These are phyloP conservation scores for Lepidurus arcticus DNA, from an alignment of 1,140 invertebrate genomes.

Conservation along the genomic window DNA sequence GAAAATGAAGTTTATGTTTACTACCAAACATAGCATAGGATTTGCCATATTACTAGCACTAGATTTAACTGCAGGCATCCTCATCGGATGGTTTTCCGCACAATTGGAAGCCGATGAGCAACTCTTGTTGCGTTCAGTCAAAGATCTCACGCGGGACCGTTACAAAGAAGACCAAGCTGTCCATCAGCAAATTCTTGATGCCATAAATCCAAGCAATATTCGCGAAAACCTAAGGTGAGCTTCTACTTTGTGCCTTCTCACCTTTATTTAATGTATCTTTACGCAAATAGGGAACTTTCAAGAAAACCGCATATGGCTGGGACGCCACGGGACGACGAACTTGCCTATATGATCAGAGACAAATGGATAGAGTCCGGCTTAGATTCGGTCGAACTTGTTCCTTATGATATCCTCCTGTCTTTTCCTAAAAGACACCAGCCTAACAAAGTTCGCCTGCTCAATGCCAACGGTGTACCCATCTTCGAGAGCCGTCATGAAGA, in stretches of 20 bases:
- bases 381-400: slow-evolving; percentile 30
- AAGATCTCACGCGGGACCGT: slow-evolving; percentile 6
- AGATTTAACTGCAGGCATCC: background rate
- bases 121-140: background rate
- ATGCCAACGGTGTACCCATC: background rate
- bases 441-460: slow-evolving; percentile 30
- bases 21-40: background rate
- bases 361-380: slow-evolving; percentile 22
- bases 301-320: slow-evolving; percentile 33
- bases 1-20: slow-evolving; percentile 1
- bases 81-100: slow-evolving; percentile 5
- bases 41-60: background rate
- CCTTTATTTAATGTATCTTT: slow-evolving; percentile 23
- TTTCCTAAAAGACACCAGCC: slow-evolving; percentile 28
- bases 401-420: slow-evolving; percentile 34
- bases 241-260: background rate
- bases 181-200: background rate
- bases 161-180: background rate
- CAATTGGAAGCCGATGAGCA: background rate
- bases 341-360: slow-evolving; percentile 30
- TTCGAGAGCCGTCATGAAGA: slow-evolving; percentile 15
- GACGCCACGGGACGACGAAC: slow-evolving; percentile 26
- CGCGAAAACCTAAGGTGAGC: background rate
- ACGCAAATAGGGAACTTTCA: slow-evolving; percentile 27
- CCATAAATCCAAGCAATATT: background rate